Evolutionary conservation across 2,888 invertebrate genomes (phyloP).

Genomic region (Pyrocoelia pectoralis): DNA sequence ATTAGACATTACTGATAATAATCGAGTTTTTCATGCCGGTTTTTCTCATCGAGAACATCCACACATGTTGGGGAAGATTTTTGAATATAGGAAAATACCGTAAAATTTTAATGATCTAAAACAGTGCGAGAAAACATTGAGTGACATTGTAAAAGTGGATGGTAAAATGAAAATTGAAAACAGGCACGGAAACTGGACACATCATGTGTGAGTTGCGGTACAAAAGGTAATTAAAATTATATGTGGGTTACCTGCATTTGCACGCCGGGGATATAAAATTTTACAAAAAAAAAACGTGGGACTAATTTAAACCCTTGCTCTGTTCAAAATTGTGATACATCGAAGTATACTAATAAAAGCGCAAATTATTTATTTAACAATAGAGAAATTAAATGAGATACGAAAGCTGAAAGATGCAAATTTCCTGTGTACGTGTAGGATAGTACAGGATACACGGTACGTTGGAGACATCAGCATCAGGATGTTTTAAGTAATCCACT

Average conservation of each 20-base stretch:
- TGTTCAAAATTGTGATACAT: background rate
- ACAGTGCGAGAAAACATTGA: slow-evolving; percentile 10
- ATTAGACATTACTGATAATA: slow-evolving; percentile 36
- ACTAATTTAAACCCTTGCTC: background rate
- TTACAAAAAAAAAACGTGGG: background rate
- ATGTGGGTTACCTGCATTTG: slow-evolving; percentile 23
- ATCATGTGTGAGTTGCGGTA: slow-evolving; percentile 11
- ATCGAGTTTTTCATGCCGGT: slow-evolving; percentile 29
- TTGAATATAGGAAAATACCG: slow-evolving; percentile 4
- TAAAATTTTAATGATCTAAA: slow-evolving; percentile 6
- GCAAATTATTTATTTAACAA: slow-evolving; percentile 8
- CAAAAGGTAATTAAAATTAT: slow-evolving; percentile 26
- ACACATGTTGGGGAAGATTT: too few species aligned
- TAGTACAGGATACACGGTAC: slow-evolving; percentile 56
- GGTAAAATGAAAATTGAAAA: slow-evolving; percentile 27
- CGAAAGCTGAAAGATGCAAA: slow-evolving; percentile 54
- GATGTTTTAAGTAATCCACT: slow-evolving; percentile 48
- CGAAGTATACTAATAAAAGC: background rate
- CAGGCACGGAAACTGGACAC: slow-evolving; percentile 20
- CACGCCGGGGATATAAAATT: slow-evolving; percentile 8
- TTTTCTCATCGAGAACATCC: slow-evolving; percentile 22
- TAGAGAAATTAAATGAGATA: slow-evolving; percentile 18
- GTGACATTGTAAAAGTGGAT: slow-evolving; percentile 22
- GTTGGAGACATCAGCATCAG: slow-evolving; percentile 53
- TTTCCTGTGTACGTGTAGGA: slow-evolving; percentile 49